These are phyloP conservation scores for Pteruthius melanotis DNA, from an alignment of 2,113 vertebrate genomes.

Conservation along the genomic window DNA sequence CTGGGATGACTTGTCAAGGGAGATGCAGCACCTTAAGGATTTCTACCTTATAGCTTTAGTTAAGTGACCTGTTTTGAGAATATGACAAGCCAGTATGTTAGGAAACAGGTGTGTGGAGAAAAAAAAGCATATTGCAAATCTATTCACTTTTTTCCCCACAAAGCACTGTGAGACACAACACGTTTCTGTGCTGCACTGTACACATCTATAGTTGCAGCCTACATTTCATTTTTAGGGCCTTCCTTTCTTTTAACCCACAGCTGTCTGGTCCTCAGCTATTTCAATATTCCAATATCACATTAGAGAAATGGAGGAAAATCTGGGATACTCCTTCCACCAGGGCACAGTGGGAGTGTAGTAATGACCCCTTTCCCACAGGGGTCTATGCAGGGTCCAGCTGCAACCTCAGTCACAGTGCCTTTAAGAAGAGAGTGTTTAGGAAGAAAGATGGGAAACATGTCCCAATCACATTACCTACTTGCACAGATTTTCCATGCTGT, in stretches of 20 bases:
- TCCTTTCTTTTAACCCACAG: background rate
- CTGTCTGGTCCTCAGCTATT: background rate
- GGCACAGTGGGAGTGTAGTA: background rate
- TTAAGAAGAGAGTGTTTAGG: background rate
- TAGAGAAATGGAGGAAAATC: background rate
- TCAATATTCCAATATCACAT: background rate
- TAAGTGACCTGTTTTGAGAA: background rate
- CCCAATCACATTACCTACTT: conserved; percentile 53
- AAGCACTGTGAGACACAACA: background rate
- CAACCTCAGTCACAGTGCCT: background rate
- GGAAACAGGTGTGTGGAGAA: accelerated
- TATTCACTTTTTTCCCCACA: background rate
- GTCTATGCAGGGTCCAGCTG: background rate
- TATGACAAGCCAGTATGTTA: background rate
- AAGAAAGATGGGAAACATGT: background rate
- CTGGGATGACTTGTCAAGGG: background rate
- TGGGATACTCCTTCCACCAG: background rate
- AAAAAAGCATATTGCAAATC: background rate
- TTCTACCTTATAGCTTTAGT: background rate
- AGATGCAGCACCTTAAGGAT: background rate
- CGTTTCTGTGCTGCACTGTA: background rate
- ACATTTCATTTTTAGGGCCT: background rate
- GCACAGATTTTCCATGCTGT: conserved; percentile 72
- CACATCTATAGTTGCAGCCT: background rate
- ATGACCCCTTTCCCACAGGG: background rate